Evolutionary conservation across 2,888 invertebrate species (phyloP).

Genomic region (Drosophila atripex): DNA sequence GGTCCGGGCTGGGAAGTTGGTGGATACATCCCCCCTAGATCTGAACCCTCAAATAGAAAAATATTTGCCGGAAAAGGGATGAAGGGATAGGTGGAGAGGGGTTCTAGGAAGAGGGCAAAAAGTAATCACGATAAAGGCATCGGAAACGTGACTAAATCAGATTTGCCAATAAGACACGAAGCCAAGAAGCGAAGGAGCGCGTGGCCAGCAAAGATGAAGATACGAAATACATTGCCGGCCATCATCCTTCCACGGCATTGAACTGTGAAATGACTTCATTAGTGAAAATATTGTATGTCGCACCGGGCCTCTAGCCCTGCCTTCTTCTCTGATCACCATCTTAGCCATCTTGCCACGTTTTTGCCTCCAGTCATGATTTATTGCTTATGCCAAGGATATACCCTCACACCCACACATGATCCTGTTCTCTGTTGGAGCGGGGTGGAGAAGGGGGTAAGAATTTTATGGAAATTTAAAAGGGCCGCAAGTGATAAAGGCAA

Average conservation of each 20-base stretch:
- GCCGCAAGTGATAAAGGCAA: conserved; percentile 47
- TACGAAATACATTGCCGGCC: conserved; percentile 49
- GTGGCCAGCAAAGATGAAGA: conserved; percentile 69
- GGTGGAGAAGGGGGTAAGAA: conserved; percentile 1
- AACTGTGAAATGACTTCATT: conserved; percentile 80
- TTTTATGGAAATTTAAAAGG: conserved; percentile 74
- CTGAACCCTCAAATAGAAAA: conserved; percentile 50
- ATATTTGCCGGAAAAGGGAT: conserved; percentile 33
- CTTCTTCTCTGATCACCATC: conserved; percentile 1
- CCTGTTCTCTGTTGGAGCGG: conserved; percentile 5
- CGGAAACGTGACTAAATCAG: conserved; percentile 77
- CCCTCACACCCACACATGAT: conserved; percentile 6
- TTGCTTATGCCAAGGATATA: conserved; percentile 50
- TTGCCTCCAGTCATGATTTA: conserved; percentile 60
- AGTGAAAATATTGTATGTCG: conserved; percentile 73
- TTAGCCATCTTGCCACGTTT: conserved; percentile 5
- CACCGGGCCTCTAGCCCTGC: conserved; percentile 10
- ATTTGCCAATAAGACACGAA: conserved; percentile 77
- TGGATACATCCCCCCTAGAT: conserved; percentile 30
- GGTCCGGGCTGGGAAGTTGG: neutral
- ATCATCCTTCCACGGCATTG: conserved; percentile 55
- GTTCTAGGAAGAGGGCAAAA: conserved; percentile 24
- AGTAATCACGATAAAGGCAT: conserved; percentile 63
- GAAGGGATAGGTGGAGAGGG: neutral
- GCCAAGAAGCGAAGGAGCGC: conserved; percentile 32